These are phyloP conservation scores for Prinia subflava DNA, from an alignment of 2,113 vertebrate genomes.

Conservation along the genomic window DNA sequence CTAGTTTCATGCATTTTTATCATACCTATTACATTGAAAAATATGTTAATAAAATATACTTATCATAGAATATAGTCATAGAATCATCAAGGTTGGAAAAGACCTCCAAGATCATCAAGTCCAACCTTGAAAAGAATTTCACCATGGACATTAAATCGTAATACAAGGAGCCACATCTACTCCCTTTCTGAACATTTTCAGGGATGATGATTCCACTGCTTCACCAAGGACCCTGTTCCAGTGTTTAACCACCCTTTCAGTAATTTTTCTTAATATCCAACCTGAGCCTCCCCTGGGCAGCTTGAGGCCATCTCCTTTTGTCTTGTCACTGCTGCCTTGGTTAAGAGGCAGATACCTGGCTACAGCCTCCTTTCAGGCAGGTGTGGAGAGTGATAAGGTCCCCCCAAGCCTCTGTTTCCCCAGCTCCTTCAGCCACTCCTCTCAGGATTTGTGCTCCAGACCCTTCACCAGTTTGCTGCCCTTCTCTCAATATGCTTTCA, in stretches of 20 bases:
- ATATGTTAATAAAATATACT: neutral
- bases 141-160: neutral
- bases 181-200: neutral
- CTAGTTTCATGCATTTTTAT: neutral
- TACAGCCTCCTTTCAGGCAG: neutral
- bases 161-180: neutral
- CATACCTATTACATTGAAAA: neutral
- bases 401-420: neutral
- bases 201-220: neutral
- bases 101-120: neutral
- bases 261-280: neutral
- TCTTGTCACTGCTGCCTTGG: neutral
- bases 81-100: neutral
- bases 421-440: neutral
- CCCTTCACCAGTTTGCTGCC: neutral
- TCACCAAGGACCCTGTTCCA: neutral
- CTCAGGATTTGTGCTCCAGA: neutral
- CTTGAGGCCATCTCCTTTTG: neutral
- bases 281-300: neutral
- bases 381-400: no score
- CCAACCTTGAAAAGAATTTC: fast-evolving
- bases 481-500: neutral
- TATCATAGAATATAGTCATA: neutral
- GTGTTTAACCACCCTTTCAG: neutral
- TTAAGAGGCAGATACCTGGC: neutral